Conservation (phyloP, 30 jellyfish, hydroid and myxozoan genomes). For the Aurelia aurita region DNA sequence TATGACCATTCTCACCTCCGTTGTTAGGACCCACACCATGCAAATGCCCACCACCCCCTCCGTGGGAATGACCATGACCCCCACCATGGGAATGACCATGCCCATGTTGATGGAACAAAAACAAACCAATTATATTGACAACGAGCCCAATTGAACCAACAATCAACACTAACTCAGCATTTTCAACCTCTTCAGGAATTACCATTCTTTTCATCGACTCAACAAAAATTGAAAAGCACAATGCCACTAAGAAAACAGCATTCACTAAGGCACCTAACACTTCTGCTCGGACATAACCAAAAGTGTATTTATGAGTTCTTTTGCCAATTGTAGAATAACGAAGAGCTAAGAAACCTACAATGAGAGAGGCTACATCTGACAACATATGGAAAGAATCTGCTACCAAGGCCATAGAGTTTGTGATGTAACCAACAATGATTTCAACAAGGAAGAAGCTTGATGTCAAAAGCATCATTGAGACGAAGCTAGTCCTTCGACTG, state of each 20-base stretch:
- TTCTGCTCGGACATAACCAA: constrained; percentile 98
- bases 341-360: constrained; percentile 95
- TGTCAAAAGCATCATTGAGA: constrained; percentile 94
- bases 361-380: constrained; percentile 95
- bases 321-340: constrained; percentile 83
- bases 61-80: constrained; percentile 81
- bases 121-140: constrained; percentile 91
- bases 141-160: constrained; percentile 89
- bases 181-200: constrained; percentile 81
- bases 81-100: constrained; percentile 78
- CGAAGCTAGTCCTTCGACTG: constrained; percentile 89
- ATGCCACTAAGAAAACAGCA: constrained; percentile 96
- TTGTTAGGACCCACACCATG: no score
- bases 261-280: constrained; percentile 98
- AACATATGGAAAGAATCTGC: constrained; percentile 99
- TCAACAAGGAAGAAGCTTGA: constrained; percentile 91
- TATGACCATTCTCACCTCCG: not conserved
- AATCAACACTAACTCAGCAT: constrained; percentile 76
- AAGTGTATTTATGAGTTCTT: constrained; percentile 92
- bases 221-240: constrained; percentile 91
- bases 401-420: constrained; percentile 99
- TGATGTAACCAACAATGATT: constrained; percentile 90
- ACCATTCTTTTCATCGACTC: constrained; percentile 92
- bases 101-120: constrained; percentile 98
- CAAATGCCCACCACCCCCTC: not conserved